Conservation (phyloP, 2,888 invertebrate genomes). For the Drosophila rellima region DNA sequence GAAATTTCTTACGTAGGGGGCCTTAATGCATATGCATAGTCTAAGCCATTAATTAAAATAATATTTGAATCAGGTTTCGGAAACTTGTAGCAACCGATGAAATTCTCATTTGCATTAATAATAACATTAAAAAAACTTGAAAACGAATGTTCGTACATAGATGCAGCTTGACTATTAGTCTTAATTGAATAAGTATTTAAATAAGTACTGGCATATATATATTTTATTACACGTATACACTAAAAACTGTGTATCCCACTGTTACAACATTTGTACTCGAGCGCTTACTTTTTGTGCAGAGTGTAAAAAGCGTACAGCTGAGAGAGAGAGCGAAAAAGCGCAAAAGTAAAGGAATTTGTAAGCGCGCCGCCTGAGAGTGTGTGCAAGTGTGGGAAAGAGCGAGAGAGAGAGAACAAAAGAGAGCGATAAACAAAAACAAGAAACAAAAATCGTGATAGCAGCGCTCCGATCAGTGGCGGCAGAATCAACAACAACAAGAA, state of each 20-base stretch:
- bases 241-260: background rate
- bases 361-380: slow-evolving; percentile 24
- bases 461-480: slow-evolving; percentile 51
- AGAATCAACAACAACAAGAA: slow-evolving; percentile 39
- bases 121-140: background rate
- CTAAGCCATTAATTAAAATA: background rate
- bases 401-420: slow-evolving; percentile 28
- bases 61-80: background rate
- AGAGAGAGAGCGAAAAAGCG: slow-evolving; percentile 38
- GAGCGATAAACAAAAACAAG: slow-evolving; percentile 56
- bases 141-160: background rate
- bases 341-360: slow-evolving; percentile 41
- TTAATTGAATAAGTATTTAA: background rate
- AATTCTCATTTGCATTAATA: background rate
- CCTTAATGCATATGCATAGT: slow-evolving; percentile 9
- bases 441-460: slow-evolving; percentile 54
- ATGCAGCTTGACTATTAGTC: background rate
- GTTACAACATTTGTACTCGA: background rate
- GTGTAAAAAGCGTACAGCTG: slow-evolving; percentile 55
- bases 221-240: background rate
- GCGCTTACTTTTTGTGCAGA: slow-evolving; percentile 57
- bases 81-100: background rate
- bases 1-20: slow-evolving; percentile 5
- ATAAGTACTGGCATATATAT: background rate
- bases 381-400: slow-evolving; percentile 27